Evolutionary conservation across 2,113 vertebrate species (phyloP).

Genomic region (Sander lucioperca): DNA sequence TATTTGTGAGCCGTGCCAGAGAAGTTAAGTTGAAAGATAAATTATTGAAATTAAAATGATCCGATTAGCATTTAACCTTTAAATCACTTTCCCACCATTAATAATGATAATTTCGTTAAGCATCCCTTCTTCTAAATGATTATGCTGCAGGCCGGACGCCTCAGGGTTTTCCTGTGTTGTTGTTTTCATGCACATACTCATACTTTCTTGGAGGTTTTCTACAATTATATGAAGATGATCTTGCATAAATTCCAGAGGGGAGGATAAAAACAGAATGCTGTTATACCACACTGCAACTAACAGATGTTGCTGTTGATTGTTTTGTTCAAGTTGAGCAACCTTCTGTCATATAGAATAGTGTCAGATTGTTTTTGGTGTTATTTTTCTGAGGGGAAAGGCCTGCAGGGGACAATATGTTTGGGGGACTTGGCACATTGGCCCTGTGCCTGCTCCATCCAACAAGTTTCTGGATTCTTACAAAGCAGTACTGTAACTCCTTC

Average conservation of each 20-base stretch:
- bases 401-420: slow-evolving; percentile 21
- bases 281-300: slow-evolving; percentile 10
- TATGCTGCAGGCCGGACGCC: slow-evolving; percentile 44
- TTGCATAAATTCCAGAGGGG: slow-evolving; percentile 23
- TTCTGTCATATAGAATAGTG: slow-evolving; percentile 12
- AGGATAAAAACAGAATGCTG: slow-evolving; percentile 25
- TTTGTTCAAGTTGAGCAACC: slow-evolving; percentile 21
- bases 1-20: not conserved
- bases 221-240: slow-evolving; percentile 22
- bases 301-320: slow-evolving; percentile 41
- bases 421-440: not conserved
- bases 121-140: slow-evolving; percentile 22
- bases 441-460: not conserved
- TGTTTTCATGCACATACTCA: slow-evolving; percentile 37
- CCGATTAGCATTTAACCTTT: not conserved
- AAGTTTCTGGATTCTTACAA: slow-evolving; percentile 5
- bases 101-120: slow-evolving; percentile 38
- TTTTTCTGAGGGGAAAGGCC: slow-evolving; percentile 13
- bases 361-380: slow-evolving; percentile 16
- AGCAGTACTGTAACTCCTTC: not conserved
- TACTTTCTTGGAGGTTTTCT: slow-evolving; percentile 35
- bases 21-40: not conserved
- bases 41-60: not conserved
- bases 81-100: slow-evolving; percentile 15
- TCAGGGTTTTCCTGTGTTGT: slow-evolving; percentile 8